Evolutionary conservation across 2,888 invertebrate species (phyloP).

Genomic region (Eristalis tenax): DNA sequence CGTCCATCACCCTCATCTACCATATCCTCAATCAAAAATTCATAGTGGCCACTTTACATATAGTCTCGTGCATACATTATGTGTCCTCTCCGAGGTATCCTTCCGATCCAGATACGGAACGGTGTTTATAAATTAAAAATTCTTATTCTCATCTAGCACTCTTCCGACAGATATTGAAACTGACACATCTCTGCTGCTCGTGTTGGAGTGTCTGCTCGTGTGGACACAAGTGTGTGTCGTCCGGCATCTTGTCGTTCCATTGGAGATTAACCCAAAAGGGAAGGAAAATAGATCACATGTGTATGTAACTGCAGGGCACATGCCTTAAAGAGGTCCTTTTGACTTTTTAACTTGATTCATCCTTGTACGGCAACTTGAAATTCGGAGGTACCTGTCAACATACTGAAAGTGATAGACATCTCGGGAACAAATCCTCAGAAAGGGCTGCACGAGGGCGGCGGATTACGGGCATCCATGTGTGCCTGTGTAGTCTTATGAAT

Average conservation of each 20-base stretch:
- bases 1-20: slow-evolving; percentile 32
- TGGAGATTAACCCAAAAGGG: slow-evolving; percentile 31
- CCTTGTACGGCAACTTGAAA: neutral
- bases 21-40: slow-evolving; percentile 49
- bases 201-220: slow-evolving; percentile 1
- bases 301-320: neutral
- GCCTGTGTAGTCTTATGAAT: slow-evolving; percentile 20
- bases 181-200: slow-evolving; percentile 25
- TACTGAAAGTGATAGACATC: neutral
- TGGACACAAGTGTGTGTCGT: neutral
- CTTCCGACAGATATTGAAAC: slow-evolving; percentile 47
- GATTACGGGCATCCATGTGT: neutral
- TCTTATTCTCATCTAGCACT: slow-evolving; percentile 46
- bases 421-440: neutral
- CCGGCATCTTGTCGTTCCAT: neutral
- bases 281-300: slow-evolving; percentile 24
- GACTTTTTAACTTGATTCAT: neutral
- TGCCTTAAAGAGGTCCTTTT: slow-evolving; percentile 7
- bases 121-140: slow-evolving; percentile 59
- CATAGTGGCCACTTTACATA: slow-evolving; percentile 51
- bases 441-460: neutral
- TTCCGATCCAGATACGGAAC: slow-evolving; percentile 23
- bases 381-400: slow-evolving; percentile 4
- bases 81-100: slow-evolving; percentile 16
- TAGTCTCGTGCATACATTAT: slow-evolving; percentile 11